Conservation (phyloP, 2,888 invertebrate genomes). For the Caprella mutica region DNA sequence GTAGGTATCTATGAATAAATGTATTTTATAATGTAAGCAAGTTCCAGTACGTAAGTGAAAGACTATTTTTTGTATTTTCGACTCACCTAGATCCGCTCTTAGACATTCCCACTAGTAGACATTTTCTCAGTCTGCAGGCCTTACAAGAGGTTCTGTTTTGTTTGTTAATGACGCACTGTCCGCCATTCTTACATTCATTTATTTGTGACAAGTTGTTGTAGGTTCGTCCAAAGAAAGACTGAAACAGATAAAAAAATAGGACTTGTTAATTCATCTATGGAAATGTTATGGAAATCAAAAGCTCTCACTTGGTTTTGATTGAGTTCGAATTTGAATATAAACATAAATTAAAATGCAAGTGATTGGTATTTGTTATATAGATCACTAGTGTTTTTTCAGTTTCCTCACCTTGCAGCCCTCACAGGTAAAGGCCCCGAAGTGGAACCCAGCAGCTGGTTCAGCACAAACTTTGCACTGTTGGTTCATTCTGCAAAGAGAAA, state of each 20-base stretch:
- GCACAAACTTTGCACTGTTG: slow-evolving; percentile 93
- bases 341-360: no score
- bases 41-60: no score
- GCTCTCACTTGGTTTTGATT: no score
- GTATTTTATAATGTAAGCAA: no score
- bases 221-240: slow-evolving; percentile 81
- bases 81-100: slow-evolving; percentile 76
- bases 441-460: slow-evolving; percentile 87
- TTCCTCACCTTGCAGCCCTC: slow-evolving; percentile 96
- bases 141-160: slow-evolving; percentile 87
- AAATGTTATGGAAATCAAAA: no score
- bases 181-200: slow-evolving; percentile 84
- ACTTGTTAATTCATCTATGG: no score
- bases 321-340: no score
- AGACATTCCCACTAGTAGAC: slow-evolving; percentile 78
- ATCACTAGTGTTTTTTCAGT: no score
- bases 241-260: background rate
- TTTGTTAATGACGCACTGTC: slow-evolving; percentile 80
- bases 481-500: slow-evolving; percentile 47
- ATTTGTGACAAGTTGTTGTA: slow-evolving; percentile 81
- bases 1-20: no score
- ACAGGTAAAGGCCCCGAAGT: slow-evolving; percentile 90
- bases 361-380: no score
- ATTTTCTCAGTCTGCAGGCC: slow-evolving; percentile 74
- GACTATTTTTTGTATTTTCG: no score